Base-by-base conservation (phyloP, 1,140 invertebrate genomes). In the Pseudomyrmex dendroicus region DNA sequence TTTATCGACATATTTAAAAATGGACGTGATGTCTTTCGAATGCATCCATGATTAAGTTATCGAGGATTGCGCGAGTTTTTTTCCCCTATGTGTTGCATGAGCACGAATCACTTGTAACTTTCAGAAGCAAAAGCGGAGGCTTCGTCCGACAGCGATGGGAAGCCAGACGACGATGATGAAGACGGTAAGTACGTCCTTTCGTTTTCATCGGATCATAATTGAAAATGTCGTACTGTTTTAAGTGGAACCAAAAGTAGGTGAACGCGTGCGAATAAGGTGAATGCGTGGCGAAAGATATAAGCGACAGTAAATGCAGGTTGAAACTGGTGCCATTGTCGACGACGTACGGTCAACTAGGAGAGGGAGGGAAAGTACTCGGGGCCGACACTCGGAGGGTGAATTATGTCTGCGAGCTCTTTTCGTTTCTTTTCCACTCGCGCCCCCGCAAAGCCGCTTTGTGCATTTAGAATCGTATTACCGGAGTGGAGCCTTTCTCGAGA, bases 81-180 rank as follows among this genome's bases (percentile, higher is more conserved):
- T 84, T 84, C 77, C 17, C 73, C 46, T 62, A 74, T 84, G 57
- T 66, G 86, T 89, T 63, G 77, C 82, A 93, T 90, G 93, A 87
- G 93, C 92, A 92, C 86, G 91, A 76, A 72, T 82, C 86, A 66
- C 85, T 77, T 84, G 61, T 89, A 46, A 92, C 68, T 94, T 93
- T 5, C 89, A 94, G 93, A 94, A 89, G 93, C 93, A 48, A 94
- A 92, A 90, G 92, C 93, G 0, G 93, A 93, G 74, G 93, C 91
- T 52, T 94, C 93, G 2, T 94, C 93, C 2, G 94, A 94, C 66
- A 89, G 91, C 44, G 94, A 94, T 50, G 93, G 85, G 57, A 94
- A 94, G 74, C 80, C 91, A 2, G 93, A 93, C 48, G 91, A 91
- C 12, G 88, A 89, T 20, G 82, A 86, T 10, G 92, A 93, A 64